Base-by-base conservation (phyloP, 1,140 invertebrate genomes). In the Potamilus streckersoni region DNA sequence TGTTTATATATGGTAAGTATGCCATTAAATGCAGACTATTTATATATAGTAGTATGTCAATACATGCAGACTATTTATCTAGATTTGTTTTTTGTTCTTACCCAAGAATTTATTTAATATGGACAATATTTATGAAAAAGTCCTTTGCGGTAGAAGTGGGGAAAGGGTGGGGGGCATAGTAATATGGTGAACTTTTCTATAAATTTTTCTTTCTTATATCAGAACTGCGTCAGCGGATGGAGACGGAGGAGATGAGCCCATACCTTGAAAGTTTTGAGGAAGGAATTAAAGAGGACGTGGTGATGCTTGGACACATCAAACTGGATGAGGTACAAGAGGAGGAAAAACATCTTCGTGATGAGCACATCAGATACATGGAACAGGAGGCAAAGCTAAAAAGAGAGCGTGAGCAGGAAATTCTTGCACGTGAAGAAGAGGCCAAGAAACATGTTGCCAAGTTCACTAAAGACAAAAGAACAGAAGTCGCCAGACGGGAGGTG, bases 271-370 rank as follows among this genome's bases (percentile, higher is more conserved):
- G 85, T 20, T 89, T 89, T 82, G 87, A 87, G 62, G 78, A 77
- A 3, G 84, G 80, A 11, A 81, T 88, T 16, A 79, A 79, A 69
- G 85, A 89, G 70, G 87, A 89, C 65, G 80, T 88, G 27, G 80
- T 89, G 14, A 85, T 89, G 84, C 77, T 89, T 17, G 87, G 86
- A 2, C 83, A 80, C 63, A 87, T 89, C 58, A 84, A 82, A 5
- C 79, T 89, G 67, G 85, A 89, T 64, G 87, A 89, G 61, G 82
- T 89, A 6, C 83, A 89, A 79, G 86, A 86, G 57, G 87, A 89
- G 67, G 87, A 89, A 69, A 77, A 79, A 56, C 73, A 86, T 27
- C 82, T 89, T 16, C 72, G 87, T 59, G 86, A 89, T 79, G 87
- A 88, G 78, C 87, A 89, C 66, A 81, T 89, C 19, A 61, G 74